Evolutionary conservation across 2,113 vertebrate genomes (phyloP).

Genomic region (Oryzias melastigma): DNA sequence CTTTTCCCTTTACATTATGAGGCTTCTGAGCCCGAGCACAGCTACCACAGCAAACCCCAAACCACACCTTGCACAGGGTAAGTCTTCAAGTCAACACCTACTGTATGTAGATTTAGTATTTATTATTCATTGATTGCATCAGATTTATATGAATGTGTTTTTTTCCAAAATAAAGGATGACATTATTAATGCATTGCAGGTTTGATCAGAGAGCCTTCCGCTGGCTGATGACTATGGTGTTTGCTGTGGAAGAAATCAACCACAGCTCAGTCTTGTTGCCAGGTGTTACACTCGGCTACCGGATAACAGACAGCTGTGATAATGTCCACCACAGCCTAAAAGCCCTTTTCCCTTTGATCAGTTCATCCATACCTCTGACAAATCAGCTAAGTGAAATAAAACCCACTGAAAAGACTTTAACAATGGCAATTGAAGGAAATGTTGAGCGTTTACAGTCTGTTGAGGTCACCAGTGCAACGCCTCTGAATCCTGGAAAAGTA

Average conservation of each 20-base stretch:
- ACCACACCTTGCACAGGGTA: slow-evolving; percentile 66
- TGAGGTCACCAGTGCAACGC: not conserved
- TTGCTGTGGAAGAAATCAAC: slow-evolving; percentile 75
- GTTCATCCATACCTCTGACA: slow-evolving; percentile 10
- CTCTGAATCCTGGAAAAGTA: not conserved
- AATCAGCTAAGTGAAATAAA: not conserved
- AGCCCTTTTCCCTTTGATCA: slow-evolving; percentile 62
- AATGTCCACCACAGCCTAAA: slow-evolving; percentile 66
- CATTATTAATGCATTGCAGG: slow-evolving; percentile 35
- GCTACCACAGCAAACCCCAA: slow-evolving; percentile 55
- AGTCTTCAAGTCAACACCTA: slow-evolving; percentile 29
- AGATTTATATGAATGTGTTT: not conserved
- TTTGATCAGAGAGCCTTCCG: slow-evolving; percentile 68
- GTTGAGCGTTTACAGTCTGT: not conserved
- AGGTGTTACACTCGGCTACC: slow-evolving; percentile 68
- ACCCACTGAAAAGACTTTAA: not conserved
- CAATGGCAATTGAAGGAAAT: not conserved
- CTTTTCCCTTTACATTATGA: slow-evolving; percentile 73
- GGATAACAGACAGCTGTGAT: slow-evolving; percentile 74
- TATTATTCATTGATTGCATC: not conserved
- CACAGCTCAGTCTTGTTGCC: slow-evolving; percentile 64
- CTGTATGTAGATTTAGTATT: not conserved
- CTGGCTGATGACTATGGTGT: slow-evolving; percentile 73
- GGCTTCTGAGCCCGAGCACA: slow-evolving; percentile 37
- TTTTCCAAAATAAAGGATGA: not conserved